Percentiles rank a stretch among this genome's conserved stretches.
Conservation (phyloP, 2,797 vertebrate genomes). For the Sebastiscus tertius region DNA sequence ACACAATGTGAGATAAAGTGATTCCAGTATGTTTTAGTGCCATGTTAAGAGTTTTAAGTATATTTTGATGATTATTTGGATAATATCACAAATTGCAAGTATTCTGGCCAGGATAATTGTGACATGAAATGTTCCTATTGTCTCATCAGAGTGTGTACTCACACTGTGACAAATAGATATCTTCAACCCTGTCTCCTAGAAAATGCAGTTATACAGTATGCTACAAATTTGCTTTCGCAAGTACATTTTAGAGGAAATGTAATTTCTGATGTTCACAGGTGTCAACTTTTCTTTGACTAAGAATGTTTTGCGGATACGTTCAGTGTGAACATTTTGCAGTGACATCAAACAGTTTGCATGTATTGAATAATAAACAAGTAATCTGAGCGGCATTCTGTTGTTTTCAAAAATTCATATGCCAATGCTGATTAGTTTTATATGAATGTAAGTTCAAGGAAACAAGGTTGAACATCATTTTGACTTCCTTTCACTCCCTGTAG, state of each 20-base stretch:
- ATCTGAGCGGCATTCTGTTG: background rate
- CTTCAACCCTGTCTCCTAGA: background rate
- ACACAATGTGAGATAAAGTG: too few species aligned
- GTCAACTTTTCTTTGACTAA: background rate
- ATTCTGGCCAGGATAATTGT: too few species aligned
- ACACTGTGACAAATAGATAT: background rate
- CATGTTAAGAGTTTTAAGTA: too few species aligned
- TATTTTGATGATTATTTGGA: too few species aligned
- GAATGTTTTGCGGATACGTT: background rate
- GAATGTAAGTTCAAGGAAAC: background rate
- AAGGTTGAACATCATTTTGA: background rate
- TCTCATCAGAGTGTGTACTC: too few species aligned
- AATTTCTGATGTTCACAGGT: background rate
- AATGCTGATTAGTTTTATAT: background rate
- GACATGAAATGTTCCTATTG: too few species aligned
- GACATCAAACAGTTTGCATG: too few species aligned
- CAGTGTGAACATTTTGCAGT: background rate
- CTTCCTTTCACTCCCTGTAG: background rate
- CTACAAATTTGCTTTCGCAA: background rate
- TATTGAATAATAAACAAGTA: background rate
- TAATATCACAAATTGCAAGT: too few species aligned
- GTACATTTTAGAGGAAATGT: background rate
- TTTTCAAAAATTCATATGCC: too few species aligned
- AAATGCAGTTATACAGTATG: background rate
- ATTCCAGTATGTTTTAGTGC: too few species aligned